These are phyloP conservation scores for Gallinago jamesoni DNA, from an alignment of 2,113 vertebrate genomes.

Conservation along the genomic window DNA sequence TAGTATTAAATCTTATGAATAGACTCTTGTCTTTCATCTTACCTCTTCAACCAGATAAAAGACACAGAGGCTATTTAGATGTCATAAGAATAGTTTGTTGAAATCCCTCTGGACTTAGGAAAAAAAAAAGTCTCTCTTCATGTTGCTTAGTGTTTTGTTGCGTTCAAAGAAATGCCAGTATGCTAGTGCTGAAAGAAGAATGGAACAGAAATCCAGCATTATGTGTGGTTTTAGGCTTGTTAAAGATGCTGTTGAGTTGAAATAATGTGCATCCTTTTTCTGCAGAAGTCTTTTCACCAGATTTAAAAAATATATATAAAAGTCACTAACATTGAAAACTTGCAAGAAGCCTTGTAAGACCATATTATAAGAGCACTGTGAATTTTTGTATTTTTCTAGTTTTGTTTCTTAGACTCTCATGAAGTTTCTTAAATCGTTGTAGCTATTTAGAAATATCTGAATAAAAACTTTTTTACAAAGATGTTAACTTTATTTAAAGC, in stretches of 20 bases:
- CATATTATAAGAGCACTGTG: not conserved
- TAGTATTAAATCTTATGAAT: slow-evolving; percentile 74
- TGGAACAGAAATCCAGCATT: slow-evolving; percentile 26
- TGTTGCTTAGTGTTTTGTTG: slow-evolving; percentile 59
- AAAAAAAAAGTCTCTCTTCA: slow-evolving; percentile 37
- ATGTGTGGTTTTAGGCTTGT: slow-evolving; percentile 31
- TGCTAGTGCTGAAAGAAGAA: slow-evolving; percentile 68
- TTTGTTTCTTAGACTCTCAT: not conserved
- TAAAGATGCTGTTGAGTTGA: slow-evolving; percentile 12
- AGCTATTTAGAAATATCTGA: not conserved
- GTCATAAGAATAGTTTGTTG: slow-evolving; percentile 73
- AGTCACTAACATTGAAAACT: not conserved
- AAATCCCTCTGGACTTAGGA: slow-evolving; percentile 54
- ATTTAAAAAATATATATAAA: not conserved
- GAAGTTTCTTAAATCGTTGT: not conserved
- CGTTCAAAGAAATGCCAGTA: slow-evolving; percentile 67
- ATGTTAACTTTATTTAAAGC: not conserved
- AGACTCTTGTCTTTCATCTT: slow-evolving; percentile 75
- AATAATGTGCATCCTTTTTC: slow-evolving; percentile 12
- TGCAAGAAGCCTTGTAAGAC: not conserved
- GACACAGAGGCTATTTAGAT: slow-evolving; percentile 72
- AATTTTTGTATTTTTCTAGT: not conserved
- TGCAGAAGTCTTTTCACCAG: not conserved
- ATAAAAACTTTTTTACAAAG: not conserved
- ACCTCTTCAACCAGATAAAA: slow-evolving; percentile 71